Base-by-base conservation (phyloP, 2,113 vertebrate genomes). In the Ceyx margarethae region DNA sequence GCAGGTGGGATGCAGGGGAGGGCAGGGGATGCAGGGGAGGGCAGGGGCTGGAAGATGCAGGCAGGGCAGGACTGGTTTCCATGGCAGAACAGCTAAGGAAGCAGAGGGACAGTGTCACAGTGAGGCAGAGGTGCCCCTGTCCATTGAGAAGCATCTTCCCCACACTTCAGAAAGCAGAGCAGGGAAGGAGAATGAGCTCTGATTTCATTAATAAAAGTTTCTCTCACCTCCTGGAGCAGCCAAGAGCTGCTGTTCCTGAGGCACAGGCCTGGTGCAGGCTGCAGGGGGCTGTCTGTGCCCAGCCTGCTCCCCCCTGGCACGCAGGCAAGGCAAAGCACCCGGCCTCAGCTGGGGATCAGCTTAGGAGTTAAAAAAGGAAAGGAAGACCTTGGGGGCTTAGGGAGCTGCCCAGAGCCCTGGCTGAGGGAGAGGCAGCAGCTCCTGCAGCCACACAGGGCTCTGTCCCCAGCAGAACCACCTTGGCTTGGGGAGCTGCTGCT, bases 291-390 rank as follows among this genome's bases (percentile, higher is more conserved):
- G 20, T 21, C 61, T 81, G 35, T 50, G 9, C 40, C 2, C 9
- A 0, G 54, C 15, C 57, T 35, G 35, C 37, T 37, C 37, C 10
- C 37, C 37, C 9, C 37, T 37, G 37, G 37, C 37, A 37, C 37
- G 37, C 37, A 37, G 35, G 54, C 76, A 78, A 26, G 50, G 56
- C 77, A 40, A 82, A 58, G 25, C 48, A 74, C 1, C 29, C 76
- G 25, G 66, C 76, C 26, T 10, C 67, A 66, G 86, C 77, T 69
- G 61, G 75, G 81, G 81, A 94, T 86, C 50, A 75, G 93, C 86
- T 91, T 94, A 92, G 81, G 90, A 94, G 81, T 86, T 94, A 89
- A 92, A 94, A 94, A 91, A 83, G 86, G 90, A 89, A 85, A 94
- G 77, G 43, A 82, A 87, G 81, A 74, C n/a, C 86, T 79, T 0